Evolutionary conservation across 2,113 vertebrate genomes (phyloP).

Genomic region (Sorex fumeus): DNA sequence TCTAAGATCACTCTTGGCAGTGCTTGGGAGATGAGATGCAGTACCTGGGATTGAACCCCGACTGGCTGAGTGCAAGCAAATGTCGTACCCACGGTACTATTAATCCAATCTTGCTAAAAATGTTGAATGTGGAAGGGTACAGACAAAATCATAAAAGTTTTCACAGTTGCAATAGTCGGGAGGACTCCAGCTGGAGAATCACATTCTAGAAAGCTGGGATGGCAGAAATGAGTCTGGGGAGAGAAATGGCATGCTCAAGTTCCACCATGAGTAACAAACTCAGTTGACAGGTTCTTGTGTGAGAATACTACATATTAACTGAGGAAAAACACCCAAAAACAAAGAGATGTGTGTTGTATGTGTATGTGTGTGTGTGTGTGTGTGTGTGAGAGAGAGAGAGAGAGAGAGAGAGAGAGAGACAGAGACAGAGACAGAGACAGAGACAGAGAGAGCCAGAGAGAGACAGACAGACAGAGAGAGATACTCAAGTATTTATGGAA

Average conservation of each 20-base stretch:
- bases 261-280: neutral
- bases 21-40: too few relatives aligned
- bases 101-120: too few relatives aligned
- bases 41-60: too few relatives aligned
- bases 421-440: too few relatives aligned
- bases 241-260: neutral
- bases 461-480: neutral
- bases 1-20: too few relatives aligned
- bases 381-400: too few relatives aligned
- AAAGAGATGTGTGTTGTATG: too few relatives aligned
- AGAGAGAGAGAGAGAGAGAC: too few relatives aligned
- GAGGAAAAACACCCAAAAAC: neutral
- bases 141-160: neutral
- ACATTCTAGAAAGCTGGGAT: neutral
- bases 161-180: neutral
- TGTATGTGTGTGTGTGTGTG: too few relatives aligned
- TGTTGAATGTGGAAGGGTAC: neutral
- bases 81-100: too few relatives aligned
- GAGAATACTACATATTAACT: neutral
- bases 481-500: slow-evolving; percentile 15
- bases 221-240: neutral
- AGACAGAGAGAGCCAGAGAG: too few relatives aligned
- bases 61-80: too few relatives aligned
- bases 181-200: neutral
- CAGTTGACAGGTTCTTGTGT: neutral